These are phyloP conservation scores for Philereme transversata DNA, from an alignment of 2,888 invertebrate genomes.

Conservation along the genomic window DNA sequence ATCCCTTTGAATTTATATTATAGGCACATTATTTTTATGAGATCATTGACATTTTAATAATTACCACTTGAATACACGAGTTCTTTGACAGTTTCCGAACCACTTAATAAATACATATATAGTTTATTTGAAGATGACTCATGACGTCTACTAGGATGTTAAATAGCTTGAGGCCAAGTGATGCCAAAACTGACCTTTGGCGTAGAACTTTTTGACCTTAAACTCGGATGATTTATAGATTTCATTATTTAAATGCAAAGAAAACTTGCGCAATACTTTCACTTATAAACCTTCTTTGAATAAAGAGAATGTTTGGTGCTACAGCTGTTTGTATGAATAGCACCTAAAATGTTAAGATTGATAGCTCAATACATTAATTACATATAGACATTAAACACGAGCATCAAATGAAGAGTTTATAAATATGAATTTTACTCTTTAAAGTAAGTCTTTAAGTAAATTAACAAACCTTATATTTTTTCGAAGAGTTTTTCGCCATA, in stretches of 20 bases:
- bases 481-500: too few species aligned
- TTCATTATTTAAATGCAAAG: constrained; percentile 19
- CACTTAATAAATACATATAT: constrained; percentile 8
- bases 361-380: not conserved
- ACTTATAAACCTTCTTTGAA: constrained; percentile 22
- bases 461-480: too few species aligned
- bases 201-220: constrained; percentile 32
- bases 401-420: too few species aligned
- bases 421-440: too few species aligned
- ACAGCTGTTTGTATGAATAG: not conserved
- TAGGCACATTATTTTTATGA: constrained; percentile 6
- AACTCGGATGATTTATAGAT: constrained; percentile 30
- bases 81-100: constrained; percentile 15
- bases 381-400: not conserved
- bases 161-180: constrained; percentile 22
- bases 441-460: too few species aligned
- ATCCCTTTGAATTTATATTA: too few species aligned
- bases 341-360: not conserved
- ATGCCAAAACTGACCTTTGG: constrained; percentile 33
- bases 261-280: constrained; percentile 31
- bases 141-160: constrained; percentile 28
- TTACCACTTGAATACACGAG: not conserved
- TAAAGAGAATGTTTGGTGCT: constrained; percentile 3
- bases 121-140: constrained; percentile 20
- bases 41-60: constrained; percentile 16